Base-by-base conservation (phyloP, 2,797 vertebrate species). In the Gymnoscopelus microlampas region DNA sequence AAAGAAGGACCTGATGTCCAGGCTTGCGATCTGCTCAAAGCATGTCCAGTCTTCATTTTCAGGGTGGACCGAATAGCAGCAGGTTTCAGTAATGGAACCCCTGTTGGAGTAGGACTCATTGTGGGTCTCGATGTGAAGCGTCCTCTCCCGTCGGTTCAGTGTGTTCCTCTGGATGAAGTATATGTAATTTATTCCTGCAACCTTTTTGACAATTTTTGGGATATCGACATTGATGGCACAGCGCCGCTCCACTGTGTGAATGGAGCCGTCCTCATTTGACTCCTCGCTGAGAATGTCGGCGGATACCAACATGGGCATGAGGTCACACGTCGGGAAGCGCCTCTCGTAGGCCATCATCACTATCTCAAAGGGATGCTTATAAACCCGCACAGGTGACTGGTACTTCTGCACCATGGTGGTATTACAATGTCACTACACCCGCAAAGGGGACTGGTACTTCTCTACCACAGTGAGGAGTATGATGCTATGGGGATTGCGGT, bases 191-290 rank as follows among this genome's bases (percentile, higher is more conserved):
- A 99, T 96, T 4, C 98, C 98, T 0, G 97, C 96, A 62, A 99
- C 98, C 95, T 97, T 95, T 84, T 99, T 99, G 76, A 99, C 80
- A 47, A 99, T 94, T 19, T 97, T 92, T 0, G 97, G 97, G 0
- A 97, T 97, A 0, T 99, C 98, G 5, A 99, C 95, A n/a, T 99
- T 97, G 81, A 99, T 94, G 58, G 98, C 97, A 83, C 98, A 99
- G 78, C 97, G 95, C 12, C 98, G 94, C 73, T 99, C 95, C 0
- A 98, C 85, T 39, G 89, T 89, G 0, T 95, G 92, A 35, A 92
- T 55, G 6, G 95, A 90, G 48, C 85, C 93, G 0, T 98, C 97
- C 32, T 98, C 97, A 0, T 93, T 96, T 87, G 74, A 93, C 78
- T 95, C 95, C 64, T 99, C 97, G 0, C 59, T 91, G 53, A 97